These are phyloP conservation scores for Gerris buenoi DNA, from an alignment of 1,140 invertebrate species.

Conservation along the genomic window DNA sequence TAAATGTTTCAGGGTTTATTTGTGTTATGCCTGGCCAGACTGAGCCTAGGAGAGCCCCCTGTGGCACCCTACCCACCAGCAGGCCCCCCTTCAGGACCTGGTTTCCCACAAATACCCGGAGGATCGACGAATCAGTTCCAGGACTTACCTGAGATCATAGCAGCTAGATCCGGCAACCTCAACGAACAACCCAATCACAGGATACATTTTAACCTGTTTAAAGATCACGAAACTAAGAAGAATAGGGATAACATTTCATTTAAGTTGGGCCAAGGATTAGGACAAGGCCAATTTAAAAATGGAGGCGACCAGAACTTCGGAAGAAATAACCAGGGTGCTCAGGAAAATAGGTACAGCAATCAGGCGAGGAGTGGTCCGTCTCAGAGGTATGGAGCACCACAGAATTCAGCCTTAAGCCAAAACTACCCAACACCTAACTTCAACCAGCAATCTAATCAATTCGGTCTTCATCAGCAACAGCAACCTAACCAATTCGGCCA, in stretches of 20 bases:
- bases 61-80: not conserved
- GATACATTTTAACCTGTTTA: not conserved
- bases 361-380: not conserved
- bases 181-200: not conserved
- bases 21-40: not conserved
- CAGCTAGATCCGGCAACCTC: not conserved
- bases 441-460: not conserved
- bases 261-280: not conserved
- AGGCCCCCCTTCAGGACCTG: not conserved
- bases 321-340: not conserved
- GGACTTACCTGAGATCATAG: not conserved
- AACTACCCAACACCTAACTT: not conserved
- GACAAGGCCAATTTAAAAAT: too few relatives aligned
- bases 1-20: not conserved
- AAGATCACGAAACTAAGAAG: not conserved
- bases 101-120: not conserved
- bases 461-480: too few relatives aligned
- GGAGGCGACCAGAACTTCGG: not conserved
- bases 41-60: not conserved
- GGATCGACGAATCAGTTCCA: not conserved
- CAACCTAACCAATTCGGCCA: too few relatives aligned
- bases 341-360: too few relatives aligned
- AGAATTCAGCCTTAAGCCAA: not conserved
- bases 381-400: not conserved
- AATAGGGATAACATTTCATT: not conserved